These are phyloP conservation scores for Artibeus jamaicensis DNA, from an alignment of 2,797 vertebrate genomes.

Conservation along the genomic window DNA sequence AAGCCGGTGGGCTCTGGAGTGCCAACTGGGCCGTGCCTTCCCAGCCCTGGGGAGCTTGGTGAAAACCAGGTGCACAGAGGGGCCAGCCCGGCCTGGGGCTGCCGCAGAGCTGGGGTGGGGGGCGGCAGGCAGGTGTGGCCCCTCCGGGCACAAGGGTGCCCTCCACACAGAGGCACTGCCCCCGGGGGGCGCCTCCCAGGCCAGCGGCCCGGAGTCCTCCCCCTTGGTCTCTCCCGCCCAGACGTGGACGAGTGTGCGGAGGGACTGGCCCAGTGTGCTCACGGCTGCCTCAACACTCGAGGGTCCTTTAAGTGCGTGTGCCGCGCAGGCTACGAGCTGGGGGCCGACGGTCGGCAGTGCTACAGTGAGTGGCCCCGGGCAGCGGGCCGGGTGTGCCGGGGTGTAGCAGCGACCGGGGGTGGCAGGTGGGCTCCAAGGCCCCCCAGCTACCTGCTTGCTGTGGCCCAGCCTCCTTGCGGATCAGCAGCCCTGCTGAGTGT, in stretches of 20 bases:
- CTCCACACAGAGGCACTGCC: neutral
- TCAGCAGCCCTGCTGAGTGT: neutral
- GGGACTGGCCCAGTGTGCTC: conserved; percentile 86
- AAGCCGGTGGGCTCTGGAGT: neutral
- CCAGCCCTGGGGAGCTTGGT: neutral
- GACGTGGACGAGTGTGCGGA: conserved; percentile 92
- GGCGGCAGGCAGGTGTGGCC: neutral
- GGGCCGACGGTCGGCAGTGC: conserved; percentile 91
- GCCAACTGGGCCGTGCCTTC: accelerated
- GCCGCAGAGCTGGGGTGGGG: too few relatives aligned
- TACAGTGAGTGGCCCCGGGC: conserved; percentile 85
- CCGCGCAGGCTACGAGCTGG: conserved; percentile 91
- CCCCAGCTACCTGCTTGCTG: accelerated
- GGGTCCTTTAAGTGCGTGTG: conserved; percentile 94
- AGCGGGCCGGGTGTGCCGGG: accelerated
- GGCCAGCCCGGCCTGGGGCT: neutral
- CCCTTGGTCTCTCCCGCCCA: conserved; percentile 64
- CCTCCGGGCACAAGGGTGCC: neutral
- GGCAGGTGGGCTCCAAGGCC: accelerated
- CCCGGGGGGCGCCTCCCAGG: neutral
- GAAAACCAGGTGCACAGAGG: neutral
- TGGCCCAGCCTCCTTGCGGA: accelerated
- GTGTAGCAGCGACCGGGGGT: accelerated
- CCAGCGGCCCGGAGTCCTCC: neutral
- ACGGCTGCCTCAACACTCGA: conserved; percentile 92